Evolutionary conservation across 1,140 invertebrate species (phyloP).

Genomic region (Pissodes strobi): DNA sequence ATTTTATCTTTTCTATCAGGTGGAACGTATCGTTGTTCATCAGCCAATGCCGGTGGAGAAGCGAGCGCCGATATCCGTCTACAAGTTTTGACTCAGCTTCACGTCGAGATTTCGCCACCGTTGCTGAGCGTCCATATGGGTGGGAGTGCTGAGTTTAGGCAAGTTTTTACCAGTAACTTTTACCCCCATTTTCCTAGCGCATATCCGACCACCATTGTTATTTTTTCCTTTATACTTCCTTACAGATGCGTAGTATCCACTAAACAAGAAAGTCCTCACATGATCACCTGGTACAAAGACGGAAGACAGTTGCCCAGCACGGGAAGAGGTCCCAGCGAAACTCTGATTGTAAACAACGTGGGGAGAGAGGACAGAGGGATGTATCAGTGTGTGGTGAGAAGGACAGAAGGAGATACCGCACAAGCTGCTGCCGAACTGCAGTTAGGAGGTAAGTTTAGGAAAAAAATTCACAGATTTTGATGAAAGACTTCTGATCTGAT

Average conservation of each 20-base stretch:
- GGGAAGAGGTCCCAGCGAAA: conserved; percentile 66
- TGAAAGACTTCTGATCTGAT: too few species aligned
- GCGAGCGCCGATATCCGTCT: conserved; percentile 70
- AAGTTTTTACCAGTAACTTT: neutral
- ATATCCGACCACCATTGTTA: too few species aligned
- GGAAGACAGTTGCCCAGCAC: conserved; percentile 70
- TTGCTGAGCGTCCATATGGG: conserved; percentile 78
- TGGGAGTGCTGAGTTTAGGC: conserved; percentile 72
- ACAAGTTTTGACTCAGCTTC: conserved; percentile 68
- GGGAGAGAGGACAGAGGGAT: conserved; percentile 79
- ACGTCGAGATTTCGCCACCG: conserved; percentile 71
- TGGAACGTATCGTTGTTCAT: conserved; percentile 70
- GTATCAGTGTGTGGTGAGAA: conserved; percentile 81
- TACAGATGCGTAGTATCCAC: conserved; percentile 61
- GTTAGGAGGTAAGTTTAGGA: conserved; percentile 78
- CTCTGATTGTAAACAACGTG: conserved; percentile 69
- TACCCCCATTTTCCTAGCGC: too few species aligned
- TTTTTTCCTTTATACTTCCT: neutral
- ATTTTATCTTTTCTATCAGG: conserved; percentile 33
- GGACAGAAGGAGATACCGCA: conserved; percentile 75
- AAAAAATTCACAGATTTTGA: too few species aligned
- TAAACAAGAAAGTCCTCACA: conserved; percentile 58
- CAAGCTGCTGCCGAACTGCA: conserved; percentile 80
- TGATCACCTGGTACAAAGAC: conserved; percentile 70
- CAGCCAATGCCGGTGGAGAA: conserved; percentile 72